Evolutionary conservation across 2,888 invertebrate genomes (phyloP).

Genomic region (Caenorhabditis sp.): DNA sequence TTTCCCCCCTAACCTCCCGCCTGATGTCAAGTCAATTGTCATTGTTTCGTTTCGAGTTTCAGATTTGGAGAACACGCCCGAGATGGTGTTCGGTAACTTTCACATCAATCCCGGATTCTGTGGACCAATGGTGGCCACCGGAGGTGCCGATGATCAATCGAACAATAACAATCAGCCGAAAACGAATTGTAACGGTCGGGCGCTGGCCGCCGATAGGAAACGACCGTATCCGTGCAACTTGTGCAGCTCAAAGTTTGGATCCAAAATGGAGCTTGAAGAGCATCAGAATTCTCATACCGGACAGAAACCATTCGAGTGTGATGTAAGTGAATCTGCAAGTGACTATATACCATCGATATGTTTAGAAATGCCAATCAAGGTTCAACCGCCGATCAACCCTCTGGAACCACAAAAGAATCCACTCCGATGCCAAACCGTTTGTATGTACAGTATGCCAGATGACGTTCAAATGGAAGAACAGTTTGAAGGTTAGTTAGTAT

Average conservation of each 20-base stretch:
- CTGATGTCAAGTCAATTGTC: too few species aligned
- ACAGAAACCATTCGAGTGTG: conserved; percentile 82
- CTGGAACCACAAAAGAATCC: conserved; percentile 83
- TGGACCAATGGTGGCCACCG: too few species aligned
- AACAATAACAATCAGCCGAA: conserved; percentile 71
- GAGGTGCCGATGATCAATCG: too few species aligned
- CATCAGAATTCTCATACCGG: conserved; percentile 83
- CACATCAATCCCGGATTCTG: conserved; percentile 65
- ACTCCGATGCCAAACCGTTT: conserved; percentile 82
- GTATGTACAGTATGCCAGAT: conserved; percentile 82
- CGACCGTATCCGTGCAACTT: conserved; percentile 82
- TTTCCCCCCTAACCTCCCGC: too few species aligned
- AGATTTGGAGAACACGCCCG: conserved; percentile 61
- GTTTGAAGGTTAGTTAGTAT: conserved; percentile 73
- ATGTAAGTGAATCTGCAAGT: too few species aligned
- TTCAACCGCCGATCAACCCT: conserved; percentile 83
- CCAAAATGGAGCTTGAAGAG: conserved; percentile 83
- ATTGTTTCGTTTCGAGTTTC: conserved; percentile 32
- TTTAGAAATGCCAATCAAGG: conserved; percentile 76
- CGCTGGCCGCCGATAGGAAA: conserved; percentile 77
- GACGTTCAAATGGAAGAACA: conserved; percentile 83
- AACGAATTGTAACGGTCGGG: conserved; percentile 68
- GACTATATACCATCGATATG: too few species aligned
- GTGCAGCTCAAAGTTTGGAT: conserved; percentile 77
- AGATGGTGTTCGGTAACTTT: conserved; percentile 68